phyloP scores from a whole-genome alignment of 1,140 invertebrate species.

The Caenorhabditis remanei region DNA sequence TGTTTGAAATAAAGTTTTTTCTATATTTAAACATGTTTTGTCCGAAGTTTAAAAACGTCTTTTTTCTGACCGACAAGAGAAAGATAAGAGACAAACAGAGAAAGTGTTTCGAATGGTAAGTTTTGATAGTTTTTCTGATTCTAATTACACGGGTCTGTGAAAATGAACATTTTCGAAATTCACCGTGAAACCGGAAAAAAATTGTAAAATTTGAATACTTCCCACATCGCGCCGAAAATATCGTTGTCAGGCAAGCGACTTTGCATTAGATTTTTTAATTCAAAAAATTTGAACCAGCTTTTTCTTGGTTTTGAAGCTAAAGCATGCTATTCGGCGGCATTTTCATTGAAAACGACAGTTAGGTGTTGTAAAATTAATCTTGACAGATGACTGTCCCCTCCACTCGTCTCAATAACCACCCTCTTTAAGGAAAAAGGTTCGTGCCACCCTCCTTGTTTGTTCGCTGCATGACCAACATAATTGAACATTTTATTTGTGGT shows the following conservation, averaged over 20 bases:
- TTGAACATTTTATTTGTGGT: slow-evolving; percentile 15
- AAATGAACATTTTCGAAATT: no score
- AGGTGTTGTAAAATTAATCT: not conserved
- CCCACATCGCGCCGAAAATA: not conserved
- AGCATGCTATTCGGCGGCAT: no score
- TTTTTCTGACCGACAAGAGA: no score
- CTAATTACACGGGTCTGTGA: no score
- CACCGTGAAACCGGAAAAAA: not conserved
- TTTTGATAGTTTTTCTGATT: no score
- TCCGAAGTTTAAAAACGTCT: not conserved
- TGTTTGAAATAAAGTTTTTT: not conserved
- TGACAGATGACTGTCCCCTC: slow-evolving; percentile 29
- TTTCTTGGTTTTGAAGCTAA: no score
- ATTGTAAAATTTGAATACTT: not conserved
- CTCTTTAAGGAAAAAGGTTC: not conserved
- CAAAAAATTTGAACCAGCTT: no score
- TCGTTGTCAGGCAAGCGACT: not conserved
- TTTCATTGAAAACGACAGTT: no score
- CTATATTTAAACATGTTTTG: not conserved
- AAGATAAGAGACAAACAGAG: no score
- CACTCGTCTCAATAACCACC: no score
- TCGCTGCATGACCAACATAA: not conserved
- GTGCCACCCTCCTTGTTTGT: not conserved
- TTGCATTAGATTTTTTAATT: not conserved
- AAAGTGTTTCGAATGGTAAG: no score